Evolutionary conservation across 1,140 invertebrate species (phyloP), one percentile per base, ranked within the genome.

Genomic region (Zophobas morio): DNA sequence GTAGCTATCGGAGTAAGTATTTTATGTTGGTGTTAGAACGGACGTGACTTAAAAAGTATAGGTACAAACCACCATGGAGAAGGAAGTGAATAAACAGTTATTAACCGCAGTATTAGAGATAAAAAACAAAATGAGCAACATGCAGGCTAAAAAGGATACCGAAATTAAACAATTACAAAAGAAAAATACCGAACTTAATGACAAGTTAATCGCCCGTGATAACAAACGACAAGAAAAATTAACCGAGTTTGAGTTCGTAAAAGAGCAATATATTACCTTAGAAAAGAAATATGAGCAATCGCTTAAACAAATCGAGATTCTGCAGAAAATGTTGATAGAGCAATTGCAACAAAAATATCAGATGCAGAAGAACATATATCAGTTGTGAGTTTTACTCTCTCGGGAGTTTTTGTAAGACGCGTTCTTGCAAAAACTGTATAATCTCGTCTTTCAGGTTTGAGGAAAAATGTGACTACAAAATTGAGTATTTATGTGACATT

Each of bases 31-130:
- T 20, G 20, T 20, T 20, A 20, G 20, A 20, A 20, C 20, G 20
- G 20, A 20, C 20, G 20, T 20, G 20, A 20, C 20, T 20, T 20
- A 20, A 20, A 20, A 20, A 20, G 20, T 66, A 1, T 32, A 66
- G 60, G 60, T 66, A n/a, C 60, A 66, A 66, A 66, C 60, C n/a
- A 66, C 20, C 20, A 20, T 66, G 60, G 60, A 66, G 8, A 66
- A 66, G 33, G 60, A 66, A 5, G 33, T 46, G 4, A 39, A 42
- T 66, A 40, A 66, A 32, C 60, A 66, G 39, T 33, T 66, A 42
- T 66, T 66, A 20, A 32, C 37, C 3, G 39, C 60, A 20, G 39
- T 66, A 32, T 20, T 66, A 42, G 60, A 66, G 6, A 66, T 66
- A 20, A 66, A 66, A 42, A 66, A 66, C 39, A 66, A 40, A 8